Evolutionary conservation across 2,797 vertebrate genomes (phyloP).

Genomic region (Schizopygopsis malacanthus): DNA sequence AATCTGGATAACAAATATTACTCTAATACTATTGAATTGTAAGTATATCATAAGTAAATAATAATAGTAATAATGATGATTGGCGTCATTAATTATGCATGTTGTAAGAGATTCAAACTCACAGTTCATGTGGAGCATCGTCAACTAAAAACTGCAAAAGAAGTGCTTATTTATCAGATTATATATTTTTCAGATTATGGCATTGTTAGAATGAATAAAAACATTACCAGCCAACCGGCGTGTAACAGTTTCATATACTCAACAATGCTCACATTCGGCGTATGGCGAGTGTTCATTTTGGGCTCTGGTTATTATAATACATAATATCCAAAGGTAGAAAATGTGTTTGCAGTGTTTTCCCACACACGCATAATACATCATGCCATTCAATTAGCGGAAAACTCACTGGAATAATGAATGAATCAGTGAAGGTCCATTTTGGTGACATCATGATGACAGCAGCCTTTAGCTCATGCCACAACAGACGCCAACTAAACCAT

Average conservation of each 20-base stretch:
- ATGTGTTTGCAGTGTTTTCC: background rate
- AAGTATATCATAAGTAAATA: background rate
- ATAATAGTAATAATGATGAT: background rate
- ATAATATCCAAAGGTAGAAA: background rate
- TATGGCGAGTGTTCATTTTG: background rate
- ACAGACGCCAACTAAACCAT: constrained; percentile 52
- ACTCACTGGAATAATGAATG: constrained; percentile 27
- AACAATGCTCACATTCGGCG: background rate
- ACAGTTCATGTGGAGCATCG: no score
- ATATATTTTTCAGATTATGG: background rate
- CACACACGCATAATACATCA: background rate
- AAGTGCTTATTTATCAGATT: background rate
- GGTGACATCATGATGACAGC: constrained; percentile 54
- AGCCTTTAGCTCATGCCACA: constrained; percentile 56
- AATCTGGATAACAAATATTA: background rate
- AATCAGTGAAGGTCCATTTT: constrained; percentile 24
- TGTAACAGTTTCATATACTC: background rate
- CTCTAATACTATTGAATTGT: background rate
- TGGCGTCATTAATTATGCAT: background rate
- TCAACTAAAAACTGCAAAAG: background rate
- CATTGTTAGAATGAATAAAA: background rate
- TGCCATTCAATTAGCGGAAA: constrained; percentile 7
- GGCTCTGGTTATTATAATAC: background rate
- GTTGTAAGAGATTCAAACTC: no score
- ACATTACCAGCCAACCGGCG: background rate